Conservation (phyloP, 2,797 vertebrate species). For the Mus minutoides region DNA sequence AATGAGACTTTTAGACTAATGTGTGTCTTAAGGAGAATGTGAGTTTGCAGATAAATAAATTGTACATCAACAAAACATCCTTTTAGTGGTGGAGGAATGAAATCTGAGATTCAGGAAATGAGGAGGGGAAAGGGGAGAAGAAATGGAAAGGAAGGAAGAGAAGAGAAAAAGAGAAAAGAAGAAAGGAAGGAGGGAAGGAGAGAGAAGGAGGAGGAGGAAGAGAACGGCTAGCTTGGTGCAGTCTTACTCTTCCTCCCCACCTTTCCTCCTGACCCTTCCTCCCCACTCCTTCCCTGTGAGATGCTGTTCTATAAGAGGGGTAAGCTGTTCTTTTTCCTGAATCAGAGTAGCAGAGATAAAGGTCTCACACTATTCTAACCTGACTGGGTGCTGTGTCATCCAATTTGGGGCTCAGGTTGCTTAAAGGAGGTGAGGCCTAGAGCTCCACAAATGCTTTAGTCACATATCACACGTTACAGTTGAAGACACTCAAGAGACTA, state of each 20-base stretch:
- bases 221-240: background rate
- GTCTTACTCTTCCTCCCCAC: background rate
- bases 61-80: slow-evolving; percentile 66
- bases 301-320: too few species aligned
- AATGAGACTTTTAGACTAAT: slow-evolving; percentile 39
- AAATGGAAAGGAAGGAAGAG: too few species aligned
- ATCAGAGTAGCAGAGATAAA: background rate
- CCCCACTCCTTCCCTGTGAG: background rate
- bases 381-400: background rate
- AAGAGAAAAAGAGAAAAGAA: background rate
- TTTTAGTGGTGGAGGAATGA: slow-evolving; percentile 47
- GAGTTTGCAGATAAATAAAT: slow-evolving; percentile 68
- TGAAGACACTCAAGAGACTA: background rate
- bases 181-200: background rate
- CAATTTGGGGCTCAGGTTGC: too few species aligned
- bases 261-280: background rate
- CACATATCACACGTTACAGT: background rate
- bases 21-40: slow-evolving; percentile 64
- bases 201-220: rapidly evolving
- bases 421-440: background rate
- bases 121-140: too few species aligned
- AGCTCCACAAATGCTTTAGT: background rate
- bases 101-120: slow-evolving; percentile 43
- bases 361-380: background rate
- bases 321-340: background rate